These are phyloP conservation scores for Polyommatus iphigenia DNA, from an alignment of 2,888 invertebrate genomes.

Conservation along the genomic window DNA sequence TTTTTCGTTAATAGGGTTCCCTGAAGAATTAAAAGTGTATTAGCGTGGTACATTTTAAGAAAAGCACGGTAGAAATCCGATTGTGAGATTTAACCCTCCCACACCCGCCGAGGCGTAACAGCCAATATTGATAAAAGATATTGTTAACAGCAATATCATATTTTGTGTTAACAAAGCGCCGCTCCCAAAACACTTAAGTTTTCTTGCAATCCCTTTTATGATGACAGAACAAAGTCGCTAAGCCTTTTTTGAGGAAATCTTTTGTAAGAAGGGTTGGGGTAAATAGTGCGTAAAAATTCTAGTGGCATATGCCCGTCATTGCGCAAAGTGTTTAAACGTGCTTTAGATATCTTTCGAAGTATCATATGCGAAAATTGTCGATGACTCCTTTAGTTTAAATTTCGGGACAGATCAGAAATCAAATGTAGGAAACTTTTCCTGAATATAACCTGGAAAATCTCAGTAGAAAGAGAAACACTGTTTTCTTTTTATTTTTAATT, in stretches of 20 bases:
- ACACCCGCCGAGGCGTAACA: slow-evolving; percentile 9
- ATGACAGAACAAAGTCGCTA: slow-evolving; percentile 32
- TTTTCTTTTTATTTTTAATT: too few relatives aligned
- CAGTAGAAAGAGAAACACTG: too few relatives aligned
- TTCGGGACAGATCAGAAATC: neutral
- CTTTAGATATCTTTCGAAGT: slow-evolving; percentile 41
- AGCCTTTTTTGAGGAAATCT: slow-evolving; percentile 38
- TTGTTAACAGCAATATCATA: slow-evolving; percentile 30
- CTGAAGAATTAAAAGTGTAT: neutral
- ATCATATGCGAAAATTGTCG: slow-evolving; percentile 42
- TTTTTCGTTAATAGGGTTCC: neutral
- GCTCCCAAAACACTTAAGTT: slow-evolving; percentile 37
- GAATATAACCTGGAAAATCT: neutral
- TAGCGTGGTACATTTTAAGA: neutral
- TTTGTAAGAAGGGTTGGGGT: slow-evolving; percentile 48
- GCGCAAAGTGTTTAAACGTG: slow-evolving; percentile 44
- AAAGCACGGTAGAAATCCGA: slow-evolving; percentile 16
- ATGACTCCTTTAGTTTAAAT: slow-evolving; percentile 25
- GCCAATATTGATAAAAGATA: slow-evolving; percentile 17
- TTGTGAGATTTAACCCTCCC: slow-evolving; percentile 25
- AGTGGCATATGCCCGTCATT: slow-evolving; percentile 53
- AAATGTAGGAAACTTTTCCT: neutral
- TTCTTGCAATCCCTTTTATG: slow-evolving; percentile 31
- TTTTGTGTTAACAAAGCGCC: slow-evolving; percentile 36
- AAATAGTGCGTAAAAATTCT: slow-evolving; percentile 57